Conservation (phyloP, 1,140 invertebrate genomes). For the Atta cephalotes region DNA sequence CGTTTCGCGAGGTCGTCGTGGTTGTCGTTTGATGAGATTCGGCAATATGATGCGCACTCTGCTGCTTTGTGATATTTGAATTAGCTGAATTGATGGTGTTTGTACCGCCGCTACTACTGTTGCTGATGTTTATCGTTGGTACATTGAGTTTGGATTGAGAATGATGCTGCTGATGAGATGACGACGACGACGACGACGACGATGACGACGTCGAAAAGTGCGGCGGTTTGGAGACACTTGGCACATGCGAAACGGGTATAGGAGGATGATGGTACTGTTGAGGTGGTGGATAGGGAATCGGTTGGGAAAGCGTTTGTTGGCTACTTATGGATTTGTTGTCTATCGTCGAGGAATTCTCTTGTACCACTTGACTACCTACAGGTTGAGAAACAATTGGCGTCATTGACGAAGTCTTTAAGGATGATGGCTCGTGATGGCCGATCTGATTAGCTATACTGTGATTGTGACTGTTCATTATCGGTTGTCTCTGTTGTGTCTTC, state of each 20-base stretch:
- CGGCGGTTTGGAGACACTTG: conserved; percentile 80
- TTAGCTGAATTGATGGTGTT: conserved; percentile 41
- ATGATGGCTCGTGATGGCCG: conserved; percentile 71
- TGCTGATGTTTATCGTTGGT: conserved; percentile 48
- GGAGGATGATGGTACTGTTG: conserved; percentile 77
- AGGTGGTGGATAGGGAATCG: conserved; percentile 71
- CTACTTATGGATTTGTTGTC: conserved; percentile 57
- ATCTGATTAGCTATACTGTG: conserved; percentile 77
- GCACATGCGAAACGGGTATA: conserved; percentile 79
- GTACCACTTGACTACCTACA: conserved; percentile 64
- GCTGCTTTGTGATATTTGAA: conserved; percentile 61
- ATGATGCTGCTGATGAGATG: conserved; percentile 69
- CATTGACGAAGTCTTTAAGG: conserved; percentile 58
- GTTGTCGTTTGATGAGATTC: conserved; percentile 49
- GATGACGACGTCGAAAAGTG: conserved; percentile 71
- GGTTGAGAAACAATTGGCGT: conserved; percentile 49
- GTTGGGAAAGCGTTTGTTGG: conserved; percentile 68
- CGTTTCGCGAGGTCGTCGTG: conserved; percentile 34
- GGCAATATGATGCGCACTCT: conserved; percentile 47
- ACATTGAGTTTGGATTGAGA: conserved; percentile 70
- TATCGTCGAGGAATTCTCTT: conserved; percentile 62
- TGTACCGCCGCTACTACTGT: conserved; percentile 28
- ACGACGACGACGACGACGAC: conserved; percentile 45
- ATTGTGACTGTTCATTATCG: conserved; percentile 76
- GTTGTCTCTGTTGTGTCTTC: conserved; percentile 75